These are phyloP conservation scores for Takifugu rubripes DNA, from an alignment of 2,797 vertebrate species.

Conservation along the genomic window DNA sequence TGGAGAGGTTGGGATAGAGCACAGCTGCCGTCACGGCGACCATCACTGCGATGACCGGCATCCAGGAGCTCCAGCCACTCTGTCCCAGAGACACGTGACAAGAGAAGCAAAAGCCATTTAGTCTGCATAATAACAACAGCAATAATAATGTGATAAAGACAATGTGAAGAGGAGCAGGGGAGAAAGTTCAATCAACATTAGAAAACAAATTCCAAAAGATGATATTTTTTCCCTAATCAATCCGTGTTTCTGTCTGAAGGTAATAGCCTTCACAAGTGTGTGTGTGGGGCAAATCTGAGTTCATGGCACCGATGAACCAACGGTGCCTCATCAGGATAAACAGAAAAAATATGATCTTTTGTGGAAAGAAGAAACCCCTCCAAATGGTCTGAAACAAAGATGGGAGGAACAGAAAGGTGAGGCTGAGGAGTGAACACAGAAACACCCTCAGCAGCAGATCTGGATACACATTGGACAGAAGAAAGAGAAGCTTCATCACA, in stretches of 20 bases:
- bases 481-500: background rate
- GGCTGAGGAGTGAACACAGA: background rate
- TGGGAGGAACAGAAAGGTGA: conserved; percentile 27
- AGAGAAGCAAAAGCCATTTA: conserved; percentile 13
- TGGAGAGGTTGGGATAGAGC: conserved; percentile 94
- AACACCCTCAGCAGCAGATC: conserved; percentile 10
- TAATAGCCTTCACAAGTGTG: no score
- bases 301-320: no score
- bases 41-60: conserved; percentile 95
- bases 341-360: conserved; percentile 26
- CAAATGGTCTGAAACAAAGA: background rate
- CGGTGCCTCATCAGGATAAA: no score
- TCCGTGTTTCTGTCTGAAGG: no score
- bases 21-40: conserved; percentile 92
- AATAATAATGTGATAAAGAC: background rate
- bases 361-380: conserved; percentile 7
- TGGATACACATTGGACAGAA: conserved; percentile 21
- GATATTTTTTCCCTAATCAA: background rate
- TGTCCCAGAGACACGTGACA: conserved; percentile 65
- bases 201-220: background rate
- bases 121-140: background rate
- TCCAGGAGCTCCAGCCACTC: conserved; percentile 94
- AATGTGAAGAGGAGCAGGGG: background rate
- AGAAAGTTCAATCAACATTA: background rate
- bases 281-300: no score